Evolutionary conservation across 2,797 vertebrate species (phyloP), one percentile per base, ranked within the genome.

Genomic region (Acanthurus leucopareius): DNA sequence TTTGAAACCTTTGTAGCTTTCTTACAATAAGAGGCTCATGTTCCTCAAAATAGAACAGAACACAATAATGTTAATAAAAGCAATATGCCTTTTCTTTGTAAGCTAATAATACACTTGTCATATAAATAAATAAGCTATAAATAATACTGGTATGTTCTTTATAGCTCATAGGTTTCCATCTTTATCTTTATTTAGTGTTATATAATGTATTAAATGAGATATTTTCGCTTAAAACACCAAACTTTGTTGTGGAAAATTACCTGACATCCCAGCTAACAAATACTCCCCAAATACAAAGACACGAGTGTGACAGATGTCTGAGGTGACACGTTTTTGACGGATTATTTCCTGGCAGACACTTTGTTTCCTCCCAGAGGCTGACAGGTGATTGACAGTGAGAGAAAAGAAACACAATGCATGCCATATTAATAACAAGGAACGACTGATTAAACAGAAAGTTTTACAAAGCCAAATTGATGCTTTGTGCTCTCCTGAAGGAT

Each of bases 291-390:
- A 84, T 49, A 78, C 73, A 77, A 85, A 85, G 68, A 57, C 32
- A 1, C 49, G 57, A 72, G 57, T 25, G 52, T 83, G 85, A 86
- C 75, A 73, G 83, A 79, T 77, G 81, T 77, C 71, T 83, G 60
- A 79, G 62, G 53, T 81, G 75, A 83, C 42, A 19, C 61, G 57
- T 61, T 86, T 83, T 70, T 89, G 85, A 91, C 78, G 54, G 77
- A 88, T 82, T 79, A 56, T 86, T 89, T 89, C 70, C 79, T 76
- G 78, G 69, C 69, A 82, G 72, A 69, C 62, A 66, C 69, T 83
- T 81, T 76, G 35, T 84, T 71, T 75, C 47, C 58, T 62, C 74
- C 47, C 44, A 10, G 63, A 73, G 53, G 72, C 32, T 64, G 76
- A 83, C 74, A 72, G 56, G 53, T 88, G 86, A 88, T 86, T 91